A percentile compares a stretch with the other conserved stretches of the same genome.
phyloP scores from a whole-genome alignment of 2,113 vertebrate species.

The Agapornis roseicollis region DNA sequence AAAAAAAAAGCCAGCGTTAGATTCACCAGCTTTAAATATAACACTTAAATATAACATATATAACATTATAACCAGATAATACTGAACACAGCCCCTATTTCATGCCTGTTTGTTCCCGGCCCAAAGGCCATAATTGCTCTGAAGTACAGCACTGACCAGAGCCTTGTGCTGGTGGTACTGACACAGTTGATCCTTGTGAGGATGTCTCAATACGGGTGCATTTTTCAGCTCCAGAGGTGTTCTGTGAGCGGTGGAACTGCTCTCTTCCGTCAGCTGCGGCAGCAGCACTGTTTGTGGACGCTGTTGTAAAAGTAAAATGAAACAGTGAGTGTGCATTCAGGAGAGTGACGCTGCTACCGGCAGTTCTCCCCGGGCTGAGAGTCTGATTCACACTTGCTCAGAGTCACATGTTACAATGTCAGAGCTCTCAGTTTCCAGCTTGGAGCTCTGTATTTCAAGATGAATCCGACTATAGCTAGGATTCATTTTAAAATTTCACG shows the following conservation, averaged over 20 bases:
- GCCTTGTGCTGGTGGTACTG: background rate
- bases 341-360: background rate
- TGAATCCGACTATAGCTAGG: background rate
- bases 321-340: background rate
- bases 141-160: background rate
- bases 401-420: background rate
- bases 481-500: background rate
- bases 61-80: background rate
- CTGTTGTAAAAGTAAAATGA: background rate
- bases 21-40: background rate
- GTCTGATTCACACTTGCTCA: background rate
- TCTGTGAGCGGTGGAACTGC: background rate
- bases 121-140: background rate
- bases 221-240: slow-evolving; percentile 15
- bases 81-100: background rate
- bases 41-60: background rate
- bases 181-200: background rate
- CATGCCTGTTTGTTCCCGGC: background rate
- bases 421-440: background rate
- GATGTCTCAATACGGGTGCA: background rate
- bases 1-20: background rate
- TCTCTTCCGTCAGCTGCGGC: slow-evolving; percentile 38
- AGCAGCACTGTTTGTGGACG: slow-evolving; percentile 44
- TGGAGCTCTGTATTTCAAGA: background rate
- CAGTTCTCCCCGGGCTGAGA: background rate